Evolutionary conservation across 2,888 invertebrate species (phyloP), one percentile per base, ranked within the genome.

Genomic region (Nematopogon swammerdamellus): DNA sequence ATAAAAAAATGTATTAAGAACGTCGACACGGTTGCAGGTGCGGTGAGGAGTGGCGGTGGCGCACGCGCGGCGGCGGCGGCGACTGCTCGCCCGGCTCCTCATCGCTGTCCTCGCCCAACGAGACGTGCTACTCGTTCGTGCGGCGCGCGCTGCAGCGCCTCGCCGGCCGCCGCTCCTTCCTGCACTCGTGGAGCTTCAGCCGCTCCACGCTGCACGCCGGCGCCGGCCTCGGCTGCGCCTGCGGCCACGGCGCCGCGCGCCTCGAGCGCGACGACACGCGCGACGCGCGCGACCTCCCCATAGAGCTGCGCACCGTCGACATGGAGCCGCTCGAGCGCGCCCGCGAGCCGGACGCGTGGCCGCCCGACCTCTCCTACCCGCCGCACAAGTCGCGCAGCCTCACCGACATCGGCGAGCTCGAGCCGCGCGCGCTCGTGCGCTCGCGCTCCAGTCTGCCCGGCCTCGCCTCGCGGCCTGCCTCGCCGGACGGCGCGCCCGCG

Each of bases 41-140:
- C 36, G 36, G 36, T 14, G 36, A 36, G 14, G 36, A 36, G 8
- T 36, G 36, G 36, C 36, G 36, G 11, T 36, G 36, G 36, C 36
- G 36, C 14, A 36, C 36, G 14, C 36, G 36, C 36, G 36, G 36
- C 36, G 25, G 25, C 25, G 46, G 81, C 76, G 47, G 83, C 66
- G 69, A 85, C 56, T 82, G 83, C 16, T 84, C 84, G 1, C 89
- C 88, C 18, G 92, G 92, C 59, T 92, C 92, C 54, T 93, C 94
- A 18, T 93, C 92, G 54, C 82, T 94, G 36, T 93, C 93, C 47
- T 93, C 92, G 54, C 95, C 95, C 3, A 94, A 94, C 64, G 95
- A 95, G 74, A 94, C 94, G 3, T 95, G 95, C 67, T 95, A 95
- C 71, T 94, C 94, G 60, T 95, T 95, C 67, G 93, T 95, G 4